These are phyloP conservation scores for Ricordea florida DNA, from an alignment of 92 coral and sea anemone genomes.

Conservation along the genomic window DNA sequence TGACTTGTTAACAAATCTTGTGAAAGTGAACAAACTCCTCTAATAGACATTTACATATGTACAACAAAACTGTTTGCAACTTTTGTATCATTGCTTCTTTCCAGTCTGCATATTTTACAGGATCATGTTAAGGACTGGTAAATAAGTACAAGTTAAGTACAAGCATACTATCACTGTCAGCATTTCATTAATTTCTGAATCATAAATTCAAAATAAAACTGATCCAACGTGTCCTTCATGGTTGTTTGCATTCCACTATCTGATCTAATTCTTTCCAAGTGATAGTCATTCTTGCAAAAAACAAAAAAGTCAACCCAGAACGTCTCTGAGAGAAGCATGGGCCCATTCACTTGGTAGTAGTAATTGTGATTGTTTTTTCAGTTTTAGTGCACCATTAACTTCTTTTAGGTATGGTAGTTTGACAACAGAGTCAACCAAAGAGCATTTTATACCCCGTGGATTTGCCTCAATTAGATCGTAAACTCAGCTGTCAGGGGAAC, in stretches of 20 bases:
- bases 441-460: constrained; percentile 38
- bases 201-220: constrained; percentile 7
- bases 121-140: too few relatives aligned
- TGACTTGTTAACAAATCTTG: too few relatives aligned
- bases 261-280: constrained; percentile 11
- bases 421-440: constrained; percentile 8
- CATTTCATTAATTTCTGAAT: not conserved
- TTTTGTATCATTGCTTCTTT: too few relatives aligned
- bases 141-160: too few relatives aligned
- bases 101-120: too few relatives aligned
- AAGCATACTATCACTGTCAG: too few relatives aligned
- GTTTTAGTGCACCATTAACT: not conserved
- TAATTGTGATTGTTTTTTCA: constrained; percentile 6
- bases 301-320: constrained; percentile 28
- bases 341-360: constrained; percentile 35
- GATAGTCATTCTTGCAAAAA: constrained; percentile 7
- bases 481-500: constrained; percentile 20
- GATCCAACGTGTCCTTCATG: not conserved
- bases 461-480: constrained; percentile 5
- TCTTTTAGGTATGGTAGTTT: constrained; percentile 16
- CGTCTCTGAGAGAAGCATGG: constrained; percentile 8
- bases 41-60: too few relatives aligned
- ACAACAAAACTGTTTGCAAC: too few relatives aligned
- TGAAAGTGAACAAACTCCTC: too few relatives aligned
- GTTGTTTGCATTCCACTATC: not conserved